phyloP scores from a whole-genome alignment of 1,140 invertebrate species.

The Drosophila setifemur region DNA sequence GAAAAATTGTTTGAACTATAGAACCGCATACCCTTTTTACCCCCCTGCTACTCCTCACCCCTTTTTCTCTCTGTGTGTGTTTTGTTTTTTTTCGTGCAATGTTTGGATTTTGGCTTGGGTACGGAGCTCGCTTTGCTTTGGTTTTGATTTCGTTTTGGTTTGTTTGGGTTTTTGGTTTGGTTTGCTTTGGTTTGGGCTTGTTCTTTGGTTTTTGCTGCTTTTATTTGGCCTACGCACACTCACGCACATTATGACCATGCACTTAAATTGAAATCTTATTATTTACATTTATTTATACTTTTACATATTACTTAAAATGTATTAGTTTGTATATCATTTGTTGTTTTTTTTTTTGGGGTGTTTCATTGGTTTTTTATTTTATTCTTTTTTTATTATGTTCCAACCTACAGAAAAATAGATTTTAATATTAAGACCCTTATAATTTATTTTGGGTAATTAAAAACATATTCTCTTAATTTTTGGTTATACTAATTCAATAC shows the following conservation, averaged over 20 bases:
- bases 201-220: conserved; percentile 46
- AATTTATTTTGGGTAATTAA: too few species aligned
- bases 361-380: too few species aligned
- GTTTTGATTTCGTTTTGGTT: conserved; percentile 46
- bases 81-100: conserved; percentile 62
- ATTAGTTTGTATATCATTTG: too few species aligned
- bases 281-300: background rate
- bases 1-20: conserved; percentile 4
- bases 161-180: conserved; percentile 14
- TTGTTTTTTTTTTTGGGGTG: too few species aligned
- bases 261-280: background rate
- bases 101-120: conserved; percentile 51
- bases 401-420: too few species aligned
- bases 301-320: too few species aligned
- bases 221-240: conserved; percentile 46
- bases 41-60: background rate
- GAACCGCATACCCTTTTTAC: background rate
- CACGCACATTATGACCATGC: conserved; percentile 3
- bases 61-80: conserved; percentile 28
- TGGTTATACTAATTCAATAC: too few species aligned
- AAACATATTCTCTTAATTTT: too few species aligned
- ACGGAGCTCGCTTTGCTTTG: background rate
- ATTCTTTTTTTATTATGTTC: too few species aligned
- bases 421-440: too few species aligned
- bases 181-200: conserved; percentile 47